phyloP scores from a whole-genome alignment of 2,888 invertebrate genomes.

The Metellina segmentata region DNA sequence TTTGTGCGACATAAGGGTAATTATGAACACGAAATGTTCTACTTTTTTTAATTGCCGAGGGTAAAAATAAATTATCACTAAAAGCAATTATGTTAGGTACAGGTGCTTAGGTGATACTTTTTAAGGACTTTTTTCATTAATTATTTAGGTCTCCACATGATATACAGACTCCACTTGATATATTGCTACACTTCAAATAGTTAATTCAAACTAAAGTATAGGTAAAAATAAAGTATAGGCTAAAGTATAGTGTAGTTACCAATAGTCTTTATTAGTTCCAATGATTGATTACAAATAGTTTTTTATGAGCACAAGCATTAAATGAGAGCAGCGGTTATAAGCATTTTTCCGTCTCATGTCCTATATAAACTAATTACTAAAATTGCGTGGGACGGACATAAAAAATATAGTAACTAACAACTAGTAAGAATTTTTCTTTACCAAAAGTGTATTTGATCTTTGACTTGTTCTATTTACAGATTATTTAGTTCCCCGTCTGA shows the following conservation, averaged over 20 bases:
- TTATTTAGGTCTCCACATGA: not conserved
- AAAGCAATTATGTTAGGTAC: slow-evolving; percentile 40
- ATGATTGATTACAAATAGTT: too few species aligned
- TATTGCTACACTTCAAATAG: not conserved
- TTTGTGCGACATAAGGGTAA: slow-evolving; percentile 71
- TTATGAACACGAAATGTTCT: slow-evolving; percentile 62
- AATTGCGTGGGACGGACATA: too few species aligned
- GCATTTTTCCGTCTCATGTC: too few species aligned
- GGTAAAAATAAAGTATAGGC: not conserved
- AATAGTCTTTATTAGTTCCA: not conserved
- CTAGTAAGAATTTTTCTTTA: too few species aligned
- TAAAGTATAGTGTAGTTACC: not conserved
- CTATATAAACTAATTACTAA: too few species aligned
- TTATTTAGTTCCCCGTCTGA: too few species aligned
- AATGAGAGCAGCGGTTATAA: too few species aligned
- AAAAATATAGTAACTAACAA: too few species aligned
- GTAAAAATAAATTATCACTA: slow-evolving; percentile 55
- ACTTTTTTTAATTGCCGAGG: slow-evolving; percentile 21
- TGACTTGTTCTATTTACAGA: too few species aligned
- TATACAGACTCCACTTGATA: not conserved
- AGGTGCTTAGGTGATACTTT: slow-evolving; percentile 43
- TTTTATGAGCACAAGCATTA: too few species aligned
- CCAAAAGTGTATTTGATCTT: too few species aligned
- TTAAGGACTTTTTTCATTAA: slow-evolving; percentile 13
- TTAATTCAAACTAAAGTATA: not conserved